Base-by-base conservation (phyloP, 2,113 vertebrate species). In the Cervus canadensis region DNA sequence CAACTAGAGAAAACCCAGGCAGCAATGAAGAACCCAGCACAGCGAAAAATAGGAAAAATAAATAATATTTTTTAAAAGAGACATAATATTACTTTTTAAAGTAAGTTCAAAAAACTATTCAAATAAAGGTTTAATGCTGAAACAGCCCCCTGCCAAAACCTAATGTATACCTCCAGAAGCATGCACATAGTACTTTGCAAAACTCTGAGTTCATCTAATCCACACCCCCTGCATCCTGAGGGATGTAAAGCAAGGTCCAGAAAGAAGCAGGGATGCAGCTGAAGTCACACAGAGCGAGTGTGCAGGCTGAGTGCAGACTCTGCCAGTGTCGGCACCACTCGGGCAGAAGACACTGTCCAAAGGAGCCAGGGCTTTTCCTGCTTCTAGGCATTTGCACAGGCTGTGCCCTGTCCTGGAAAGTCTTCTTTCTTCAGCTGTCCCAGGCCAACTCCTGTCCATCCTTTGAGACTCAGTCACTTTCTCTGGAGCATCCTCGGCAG, bases 31-130 rank as follows among this genome's bases (percentile, higher is more conserved):
- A 76, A 76, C 6, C 3, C 36, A 76, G 71, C 3, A 0, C 6
- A 43, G 71, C 23, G 12, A 25, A 76, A 76, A 43, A 26, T 1
- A 76, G 40, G 26, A 76, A 25, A 76, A 43, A 40, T 23, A 40
- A 74, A 40, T 26, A 4, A 26, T 15, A 43, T 14, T 14, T 71
- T 43, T 26, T 76, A 76, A 76, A 43, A 13, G 71, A 43, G 71
- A 76, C 40, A 43, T 25, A 76, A 15, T 26, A 76, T 26, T 43
- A 43, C 25, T 25, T 74, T 76, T 78, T 83, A 67, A 64, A 87
- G 26, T 64, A 91, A 48, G 86, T 92, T 92, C 45, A 57, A 82
- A 57, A 82, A 90, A 83, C 40, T 59, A 88, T 33, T 76, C n/a
- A 60, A 67, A 78, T 62, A 52, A 93, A 89, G 2, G 5, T 48